Evolutionary conservation across 1,140 invertebrate species (phyloP).

Genomic region (Geopemphigus sp.): DNA sequence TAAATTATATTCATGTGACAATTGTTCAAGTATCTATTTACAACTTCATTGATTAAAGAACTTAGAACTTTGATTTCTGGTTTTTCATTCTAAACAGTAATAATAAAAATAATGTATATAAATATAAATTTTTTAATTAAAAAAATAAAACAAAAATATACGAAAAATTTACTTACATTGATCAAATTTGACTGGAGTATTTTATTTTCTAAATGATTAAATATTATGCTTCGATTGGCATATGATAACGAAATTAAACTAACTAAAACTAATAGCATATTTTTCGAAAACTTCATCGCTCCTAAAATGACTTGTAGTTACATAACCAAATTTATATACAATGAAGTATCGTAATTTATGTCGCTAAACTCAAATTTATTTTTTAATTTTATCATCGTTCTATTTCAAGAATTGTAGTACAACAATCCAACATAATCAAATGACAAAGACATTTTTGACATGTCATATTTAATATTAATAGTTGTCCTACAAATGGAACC

Average conservation of each 20-base stretch:
- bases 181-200: not conserved
- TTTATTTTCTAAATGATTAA: not conserved
- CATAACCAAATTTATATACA: not conserved
- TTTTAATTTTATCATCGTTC: not conserved
- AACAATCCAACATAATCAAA: not conserved
- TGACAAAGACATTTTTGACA: not conserved
- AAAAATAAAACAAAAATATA: not conserved
- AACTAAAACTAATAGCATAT: not conserved
- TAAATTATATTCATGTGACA: conserved; percentile 35
- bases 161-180: not conserved
- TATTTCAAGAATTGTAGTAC: not conserved
- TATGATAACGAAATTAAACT: not conserved
- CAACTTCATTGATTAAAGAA: conserved; percentile 9
- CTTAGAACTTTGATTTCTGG: conserved; percentile 36
- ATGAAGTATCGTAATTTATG: not conserved
- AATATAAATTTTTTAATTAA: too few species aligned
- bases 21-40: conserved; percentile 2
- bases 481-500: not conserved
- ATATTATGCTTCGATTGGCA: not conserved
- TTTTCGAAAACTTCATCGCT: not conserved
- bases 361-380: not conserved
- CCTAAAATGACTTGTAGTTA: not conserved
- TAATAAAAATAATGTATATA: not conserved
- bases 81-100: conserved; percentile 15
- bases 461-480: conserved; percentile 29